Evolutionary conservation across 2,888 invertebrate species (phyloP).

Genomic region (Tubulanus polymorphus): DNA sequence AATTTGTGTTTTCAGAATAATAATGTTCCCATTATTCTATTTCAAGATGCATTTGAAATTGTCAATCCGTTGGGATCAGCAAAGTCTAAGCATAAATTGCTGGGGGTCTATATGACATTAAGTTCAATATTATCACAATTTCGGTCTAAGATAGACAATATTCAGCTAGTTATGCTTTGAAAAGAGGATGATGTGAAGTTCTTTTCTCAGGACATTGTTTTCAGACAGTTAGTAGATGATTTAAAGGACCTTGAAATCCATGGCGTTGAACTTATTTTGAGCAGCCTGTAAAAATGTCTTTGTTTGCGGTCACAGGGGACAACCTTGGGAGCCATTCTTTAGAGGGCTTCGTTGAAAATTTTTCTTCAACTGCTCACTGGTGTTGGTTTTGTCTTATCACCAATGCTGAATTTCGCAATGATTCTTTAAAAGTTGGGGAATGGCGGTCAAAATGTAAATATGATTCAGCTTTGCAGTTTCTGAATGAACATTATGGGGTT

Average conservation of each 20-base stretch:
- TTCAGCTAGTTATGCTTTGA: not conserved
- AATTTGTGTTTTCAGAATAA: no score
- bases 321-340: not conserved
- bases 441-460: not conserved
- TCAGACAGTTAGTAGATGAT: not conserved
- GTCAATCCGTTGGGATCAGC: not conserved
- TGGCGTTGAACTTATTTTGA: not conserved
- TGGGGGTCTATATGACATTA: not conserved
- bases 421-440: not conserved
- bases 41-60: slow-evolving; percentile 1
- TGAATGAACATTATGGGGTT: not conserved
- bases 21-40: no score
- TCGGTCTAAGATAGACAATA: not conserved
- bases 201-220: not conserved
- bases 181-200: not conserved
- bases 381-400: not conserved
- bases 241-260: not conserved
- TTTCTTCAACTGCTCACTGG: not conserved
- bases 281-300: not conserved
- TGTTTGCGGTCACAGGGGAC: not conserved
- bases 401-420: not conserved
- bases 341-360: not conserved
- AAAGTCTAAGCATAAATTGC: not conserved
- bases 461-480: not conserved
- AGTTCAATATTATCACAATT: not conserved